phyloP scores from a whole-genome alignment of 2,888 invertebrate genomes.

The Lobophora halterata region DNA sequence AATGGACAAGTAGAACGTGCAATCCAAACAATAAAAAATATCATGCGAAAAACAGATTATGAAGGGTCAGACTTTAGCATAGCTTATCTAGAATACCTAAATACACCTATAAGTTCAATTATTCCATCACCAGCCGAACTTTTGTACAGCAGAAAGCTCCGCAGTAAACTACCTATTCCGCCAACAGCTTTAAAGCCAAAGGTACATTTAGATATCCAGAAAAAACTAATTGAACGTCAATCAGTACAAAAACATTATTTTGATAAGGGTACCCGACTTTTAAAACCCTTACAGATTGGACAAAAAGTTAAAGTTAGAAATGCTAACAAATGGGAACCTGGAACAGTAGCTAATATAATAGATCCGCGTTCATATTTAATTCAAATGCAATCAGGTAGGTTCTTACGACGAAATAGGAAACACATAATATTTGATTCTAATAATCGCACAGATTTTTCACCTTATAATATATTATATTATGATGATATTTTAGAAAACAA shows the following conservation, averaged over 20 bases:
- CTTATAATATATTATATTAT: too few species aligned
- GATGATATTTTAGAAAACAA: too few species aligned
- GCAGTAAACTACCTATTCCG: slow-evolving; percentile 2
- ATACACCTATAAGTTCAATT: slow-evolving; percentile 4
- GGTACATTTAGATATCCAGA: too few species aligned
- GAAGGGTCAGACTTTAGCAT: slow-evolving; percentile 1
- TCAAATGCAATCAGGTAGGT: not conserved
- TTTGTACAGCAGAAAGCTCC: slow-evolving; percentile 1
- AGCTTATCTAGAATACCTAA: slow-evolving; percentile 7
- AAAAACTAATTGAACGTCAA: too few species aligned
- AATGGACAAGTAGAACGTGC: slow-evolving; percentile 23
- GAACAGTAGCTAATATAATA: too few species aligned
- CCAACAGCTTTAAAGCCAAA: not conserved
- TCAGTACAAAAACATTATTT: too few species aligned
- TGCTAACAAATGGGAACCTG: too few species aligned
- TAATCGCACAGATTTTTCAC: too few species aligned
- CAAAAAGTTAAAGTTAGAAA: too few species aligned
- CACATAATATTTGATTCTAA: not conserved
- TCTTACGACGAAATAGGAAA: not conserved
- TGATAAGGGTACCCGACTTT: too few species aligned
- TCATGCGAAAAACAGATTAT: slow-evolving; percentile 20
- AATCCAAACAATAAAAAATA: slow-evolving; percentile 24
- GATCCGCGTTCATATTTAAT: too few species aligned
- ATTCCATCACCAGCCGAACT: slow-evolving; percentile 12
- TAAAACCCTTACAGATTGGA: too few species aligned